These are phyloP conservation scores for Globicephala melas DNA, from an alignment of 2,113 vertebrate genomes.

Conservation along the genomic window DNA sequence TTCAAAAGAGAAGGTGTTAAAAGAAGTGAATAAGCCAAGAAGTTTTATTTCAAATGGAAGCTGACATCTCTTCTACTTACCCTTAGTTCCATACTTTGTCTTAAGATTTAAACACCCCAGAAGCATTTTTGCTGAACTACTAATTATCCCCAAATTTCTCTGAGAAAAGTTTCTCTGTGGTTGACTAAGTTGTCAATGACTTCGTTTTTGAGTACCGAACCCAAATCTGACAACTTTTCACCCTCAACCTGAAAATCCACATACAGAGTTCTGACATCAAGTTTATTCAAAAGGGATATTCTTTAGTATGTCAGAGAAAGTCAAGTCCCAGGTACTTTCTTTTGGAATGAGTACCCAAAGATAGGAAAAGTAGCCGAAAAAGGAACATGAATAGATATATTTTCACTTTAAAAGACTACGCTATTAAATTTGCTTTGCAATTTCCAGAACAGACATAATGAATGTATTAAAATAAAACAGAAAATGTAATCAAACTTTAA, in stretches of 20 bases:
- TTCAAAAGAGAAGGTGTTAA: not conserved
- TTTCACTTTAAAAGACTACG: not conserved
- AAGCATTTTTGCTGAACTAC: not conserved
- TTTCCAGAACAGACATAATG: slow-evolving; percentile 21
- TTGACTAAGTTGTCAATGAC: slow-evolving; percentile 18
- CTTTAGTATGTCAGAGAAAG: not conserved
- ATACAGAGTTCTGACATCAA: not conserved
- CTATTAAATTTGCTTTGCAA: slow-evolving; percentile 25
- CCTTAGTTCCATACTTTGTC: not conserved
- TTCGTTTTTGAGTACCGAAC: slow-evolving; percentile 7
- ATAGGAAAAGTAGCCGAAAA: not conserved
- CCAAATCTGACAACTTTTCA: slow-evolving; percentile 20
- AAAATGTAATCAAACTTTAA: slow-evolving; percentile 41
- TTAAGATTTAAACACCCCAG: not conserved
- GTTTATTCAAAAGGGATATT: not conserved
- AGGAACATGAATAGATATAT: not conserved
- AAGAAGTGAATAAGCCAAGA: not conserved
- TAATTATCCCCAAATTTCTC: not conserved
- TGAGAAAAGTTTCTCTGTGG: not conserved
- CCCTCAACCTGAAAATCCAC: not conserved
- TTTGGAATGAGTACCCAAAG: slow-evolving; percentile 1
- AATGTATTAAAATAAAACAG: slow-evolving; percentile 50
- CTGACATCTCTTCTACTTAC: not conserved
- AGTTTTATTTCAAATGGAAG: not conserved
- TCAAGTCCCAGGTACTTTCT: slow-evolving; percentile 11